These are phyloP conservation scores for Heliconius erato DNA, from an alignment of 2,888 invertebrate species.

Conservation along the genomic window DNA sequence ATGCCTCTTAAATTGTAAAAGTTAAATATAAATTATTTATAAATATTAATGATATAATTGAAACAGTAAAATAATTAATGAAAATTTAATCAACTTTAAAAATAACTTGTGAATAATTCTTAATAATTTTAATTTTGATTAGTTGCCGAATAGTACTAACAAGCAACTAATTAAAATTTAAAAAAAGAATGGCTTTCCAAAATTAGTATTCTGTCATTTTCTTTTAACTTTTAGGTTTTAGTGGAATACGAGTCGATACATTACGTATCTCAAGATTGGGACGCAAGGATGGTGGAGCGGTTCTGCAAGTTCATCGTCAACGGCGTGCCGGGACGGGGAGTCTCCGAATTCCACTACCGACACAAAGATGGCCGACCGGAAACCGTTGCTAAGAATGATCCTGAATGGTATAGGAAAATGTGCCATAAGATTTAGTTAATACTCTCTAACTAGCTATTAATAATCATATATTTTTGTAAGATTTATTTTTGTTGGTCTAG, in stretches of 20 bases:
- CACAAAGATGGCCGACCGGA: constrained; percentile 85
- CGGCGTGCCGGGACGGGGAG: constrained; percentile 88
- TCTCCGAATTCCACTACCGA: constrained; percentile 90
- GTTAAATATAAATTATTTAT: too few species aligned
- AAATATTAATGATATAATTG: too few species aligned
- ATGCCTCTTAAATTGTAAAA: too few species aligned
- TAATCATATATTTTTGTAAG: not conserved
- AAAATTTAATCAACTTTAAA: too few species aligned
- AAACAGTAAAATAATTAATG: too few species aligned
- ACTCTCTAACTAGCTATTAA: not conserved
- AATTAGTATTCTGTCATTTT: not conserved
- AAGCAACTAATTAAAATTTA: too few species aligned
- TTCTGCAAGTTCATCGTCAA: constrained; percentile 85
- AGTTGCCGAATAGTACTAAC: too few species aligned
- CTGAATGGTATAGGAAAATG: constrained; percentile 85
- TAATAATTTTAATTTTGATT: too few species aligned
- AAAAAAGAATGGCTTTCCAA: too few species aligned
- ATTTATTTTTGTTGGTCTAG: not conserved
- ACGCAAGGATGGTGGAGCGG: constrained; percentile 89
- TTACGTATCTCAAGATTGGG: constrained; percentile 89
- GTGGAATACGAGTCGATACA: constrained; percentile 87
- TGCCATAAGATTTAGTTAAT: constrained; percentile 63
- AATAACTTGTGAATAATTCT: too few species aligned
- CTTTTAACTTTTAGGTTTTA: constrained; percentile 71
- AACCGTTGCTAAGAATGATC: constrained; percentile 74